Evolutionary conservation across 2,888 invertebrate species (phyloP), one percentile per base, ranked within the genome.

Genomic region (Agrochola lota): DNA sequence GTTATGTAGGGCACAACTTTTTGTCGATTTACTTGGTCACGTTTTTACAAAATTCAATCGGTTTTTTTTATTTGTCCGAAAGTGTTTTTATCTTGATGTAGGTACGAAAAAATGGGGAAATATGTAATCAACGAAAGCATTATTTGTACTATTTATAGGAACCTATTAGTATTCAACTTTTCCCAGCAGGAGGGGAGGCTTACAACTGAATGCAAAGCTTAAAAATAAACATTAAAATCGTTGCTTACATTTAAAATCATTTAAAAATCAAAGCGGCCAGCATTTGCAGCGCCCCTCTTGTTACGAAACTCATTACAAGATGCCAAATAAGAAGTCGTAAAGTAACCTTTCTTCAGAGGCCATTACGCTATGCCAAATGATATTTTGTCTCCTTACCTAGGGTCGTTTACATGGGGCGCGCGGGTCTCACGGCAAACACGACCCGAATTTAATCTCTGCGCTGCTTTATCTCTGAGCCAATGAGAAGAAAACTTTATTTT

Each of bases 401-500:
- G 92, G 92, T 93, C 94, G 94, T 95, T 95, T 95, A 93, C 93
- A 94, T 93, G 94, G 95, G 92, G 92, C 89, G 91, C 90, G 89
- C 86, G 91, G 92, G 91, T 89, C 92, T 90, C 87, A 91, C 88
- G 87, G 94, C 94, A 96, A 96, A 96, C 93, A 96, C 92, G 92
- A 91, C 90, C 93, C 92, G 93, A 93, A 94, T 96, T 95, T 95
- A 96, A 96, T 96, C 95, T 95, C 91, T 94, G 92, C 91, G 90
- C 91, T 91, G 92, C 93, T 95, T 95, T 95, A 95, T 95, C 93
- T 94, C 86, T 85, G 86, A 92, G 90, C 92, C 94, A 95, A 94
- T 95, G 95, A 94, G 94, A 95, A 94, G 94, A 95, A 95, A 96
- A 95, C 94, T 96, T 95, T 95, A 95, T 95, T 95, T 94, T 94